These are phyloP conservation scores for Gymnocephalus cernua DNA, from an alignment of 2,113 vertebrate species.

Conservation along the genomic window DNA sequence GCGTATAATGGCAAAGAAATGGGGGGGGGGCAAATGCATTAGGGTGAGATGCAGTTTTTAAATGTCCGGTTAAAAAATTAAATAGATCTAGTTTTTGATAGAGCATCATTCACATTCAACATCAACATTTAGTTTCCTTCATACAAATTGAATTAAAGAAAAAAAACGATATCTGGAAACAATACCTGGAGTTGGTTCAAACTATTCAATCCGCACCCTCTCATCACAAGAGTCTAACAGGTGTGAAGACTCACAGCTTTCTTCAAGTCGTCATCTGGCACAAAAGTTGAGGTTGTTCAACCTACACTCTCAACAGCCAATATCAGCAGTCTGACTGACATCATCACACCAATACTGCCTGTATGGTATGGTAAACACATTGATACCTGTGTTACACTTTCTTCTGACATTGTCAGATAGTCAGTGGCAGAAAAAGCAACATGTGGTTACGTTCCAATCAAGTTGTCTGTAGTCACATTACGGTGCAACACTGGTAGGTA, in stretches of 20 bases:
- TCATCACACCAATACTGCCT: not conserved
- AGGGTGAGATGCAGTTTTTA: no score
- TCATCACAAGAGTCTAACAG: constrained; percentile 6
- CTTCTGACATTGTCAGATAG: not conserved
- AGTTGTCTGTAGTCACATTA: constrained; percentile 13
- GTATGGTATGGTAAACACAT: constrained; percentile 20
- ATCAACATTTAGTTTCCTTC: not conserved
- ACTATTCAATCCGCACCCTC: not conserved
- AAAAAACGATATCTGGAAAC: not conserved
- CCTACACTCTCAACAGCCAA: constrained; percentile 22
- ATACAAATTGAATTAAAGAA: not conserved
- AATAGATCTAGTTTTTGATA: not conserved
- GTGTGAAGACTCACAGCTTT: constrained; percentile 24
- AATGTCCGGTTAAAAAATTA: not conserved
- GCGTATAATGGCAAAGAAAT: constrained; percentile 74
- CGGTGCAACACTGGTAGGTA: not conserved
- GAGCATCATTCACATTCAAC: no score
- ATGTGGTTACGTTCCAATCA: constrained; percentile 12
- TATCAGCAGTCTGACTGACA: constrained; percentile 17
- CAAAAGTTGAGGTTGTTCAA: constrained; percentile 20
- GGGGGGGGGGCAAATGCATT: no score
- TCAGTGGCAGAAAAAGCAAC: not conserved
- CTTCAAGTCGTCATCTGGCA: constrained; percentile 15
- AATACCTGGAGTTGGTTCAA: no score
- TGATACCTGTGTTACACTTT: constrained; percentile 5